A percentile compares a stretch with the other conserved stretches of the same genome.
Evolutionary conservation across 1,140 invertebrate genomes (phyloP).

Genomic region (Uloborus diversus): DNA sequence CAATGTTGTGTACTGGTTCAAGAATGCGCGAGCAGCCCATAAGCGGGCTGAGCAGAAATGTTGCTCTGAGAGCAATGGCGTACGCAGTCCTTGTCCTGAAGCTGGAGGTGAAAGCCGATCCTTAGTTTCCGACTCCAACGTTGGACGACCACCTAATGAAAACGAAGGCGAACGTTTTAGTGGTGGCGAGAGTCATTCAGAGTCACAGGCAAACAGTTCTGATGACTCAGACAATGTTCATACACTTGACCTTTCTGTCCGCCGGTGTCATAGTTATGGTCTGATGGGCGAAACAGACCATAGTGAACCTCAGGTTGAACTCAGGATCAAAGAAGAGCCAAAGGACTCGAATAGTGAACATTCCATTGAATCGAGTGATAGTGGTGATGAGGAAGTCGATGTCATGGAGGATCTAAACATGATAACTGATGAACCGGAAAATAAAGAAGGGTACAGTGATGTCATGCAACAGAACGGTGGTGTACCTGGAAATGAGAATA

Average conservation of each 20-base stretch:
- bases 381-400: conserved; percentile 47
- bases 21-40: conserved; percentile 94
- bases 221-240: conserved; percentile 58
- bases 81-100: conserved; percentile 39
- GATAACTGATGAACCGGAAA: conserved; percentile 25
- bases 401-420: conserved; percentile 40
- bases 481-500: conserved; percentile 8
- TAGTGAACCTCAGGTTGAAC: conserved; percentile 21
- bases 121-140: neutral
- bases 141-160: conserved; percentile 22
- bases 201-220: conserved; percentile 45
- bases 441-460: conserved; percentile 8
- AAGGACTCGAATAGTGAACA: conserved; percentile 39
- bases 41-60: conserved; percentile 72
- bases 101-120: conserved; percentile 11
- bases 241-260: conserved; percentile 59
- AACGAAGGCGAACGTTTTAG: conserved; percentile 27
- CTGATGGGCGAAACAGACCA: neutral
- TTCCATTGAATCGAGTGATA: conserved; percentile 49
- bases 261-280: conserved; percentile 6
- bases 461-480: conserved; percentile 31
- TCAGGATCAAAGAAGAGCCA: conserved; percentile 48
- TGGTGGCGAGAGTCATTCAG: conserved; percentile 34
- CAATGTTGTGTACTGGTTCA: conserved; percentile 99
- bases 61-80: conserved; percentile 42